These are phyloP conservation scores for Reticulitermes speratus DNA, from an alignment of 1,140 invertebrate species.

Conservation along the genomic window DNA sequence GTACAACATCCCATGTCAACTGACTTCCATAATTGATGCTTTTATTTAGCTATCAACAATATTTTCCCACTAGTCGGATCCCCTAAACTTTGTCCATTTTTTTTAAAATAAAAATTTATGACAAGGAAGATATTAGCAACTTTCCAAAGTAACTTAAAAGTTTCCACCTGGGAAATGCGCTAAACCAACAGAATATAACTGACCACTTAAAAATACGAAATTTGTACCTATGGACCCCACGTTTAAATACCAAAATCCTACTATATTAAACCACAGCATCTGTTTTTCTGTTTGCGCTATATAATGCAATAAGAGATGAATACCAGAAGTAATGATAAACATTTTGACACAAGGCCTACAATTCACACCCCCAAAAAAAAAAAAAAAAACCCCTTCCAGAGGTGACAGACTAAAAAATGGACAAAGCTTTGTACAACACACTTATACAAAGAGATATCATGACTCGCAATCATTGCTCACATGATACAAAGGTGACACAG, in stretches of 20 bases:
- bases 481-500: neutral
- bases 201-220: neutral
- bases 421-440: constrained; percentile 12
- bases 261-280: neutral
- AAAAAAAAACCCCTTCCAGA: neutral
- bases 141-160: constrained; percentile 1
- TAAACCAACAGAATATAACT: neutral
- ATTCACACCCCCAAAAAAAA: too few species aligned
- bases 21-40: constrained; percentile 27
- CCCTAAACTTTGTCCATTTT: constrained; percentile 29
- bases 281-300: neutral
- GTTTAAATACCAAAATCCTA: neutral
- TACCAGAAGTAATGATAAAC: neutral
- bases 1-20: neutral
- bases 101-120: neutral
- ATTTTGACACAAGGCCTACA: neutral
- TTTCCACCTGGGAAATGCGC: neutral
- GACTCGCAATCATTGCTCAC: constrained; percentile 15
- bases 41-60: constrained; percentile 33
- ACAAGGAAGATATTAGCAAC: neutral
- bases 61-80: constrained; percentile 33
- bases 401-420: neutral
- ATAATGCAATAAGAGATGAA: neutral
- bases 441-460: neutral
- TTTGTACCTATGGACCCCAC: neutral